Evolutionary conservation across 53 echinoderm and acorn worm genomes (phyloP), one percentile per base, ranked within the genome.

Genomic region (Stichopus horrens): DNA sequence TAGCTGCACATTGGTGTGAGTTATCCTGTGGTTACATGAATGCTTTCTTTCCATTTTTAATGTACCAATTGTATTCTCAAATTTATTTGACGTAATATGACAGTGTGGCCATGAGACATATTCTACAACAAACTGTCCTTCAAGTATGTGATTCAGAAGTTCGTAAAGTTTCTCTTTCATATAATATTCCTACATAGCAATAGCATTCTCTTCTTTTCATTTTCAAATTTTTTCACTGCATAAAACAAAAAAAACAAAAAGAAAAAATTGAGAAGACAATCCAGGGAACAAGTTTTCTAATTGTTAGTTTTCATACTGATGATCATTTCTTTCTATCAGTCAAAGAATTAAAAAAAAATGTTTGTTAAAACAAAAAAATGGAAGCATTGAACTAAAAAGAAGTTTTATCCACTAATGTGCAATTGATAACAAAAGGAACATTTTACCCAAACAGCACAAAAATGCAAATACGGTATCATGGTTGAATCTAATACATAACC

Each of bases 261-360:
- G 37, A 37, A 37, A 37, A 37, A 37, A 37, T 37, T 1, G 57
- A 57, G 14, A 18, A 18, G 56, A 80, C 59, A 8, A 77, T 56
- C 57, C 81, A 81, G 81, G 81, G 81, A 81, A 81, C 81, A 81
- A 81, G 23, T 81, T 81, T 81, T 56, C 21, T 57, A 81, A 81
- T 9, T 18, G 52, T 79, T 21, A 79, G 20, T 58, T 81, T 57
- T 58, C 81, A 56, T 76, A 81, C 23, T 81, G 55, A 81, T 81
- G n/a, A 37, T 52, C 59, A 9, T 71, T 71, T 71, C 71, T 71
- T 71, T 71, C 71, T 20, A 71, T 71, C 19, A 18, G 16, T 19
- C 9, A 13, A 18, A 13, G 6, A 71, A 7, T 71, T 13, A 4
- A 71, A n/a, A 7, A 14, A 68, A 71, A 37, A 18, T 6, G 71